Evolutionary conservation across 2,113 vertebrate species (phyloP).

Genomic region (Epinephelus cyanopodus): DNA sequence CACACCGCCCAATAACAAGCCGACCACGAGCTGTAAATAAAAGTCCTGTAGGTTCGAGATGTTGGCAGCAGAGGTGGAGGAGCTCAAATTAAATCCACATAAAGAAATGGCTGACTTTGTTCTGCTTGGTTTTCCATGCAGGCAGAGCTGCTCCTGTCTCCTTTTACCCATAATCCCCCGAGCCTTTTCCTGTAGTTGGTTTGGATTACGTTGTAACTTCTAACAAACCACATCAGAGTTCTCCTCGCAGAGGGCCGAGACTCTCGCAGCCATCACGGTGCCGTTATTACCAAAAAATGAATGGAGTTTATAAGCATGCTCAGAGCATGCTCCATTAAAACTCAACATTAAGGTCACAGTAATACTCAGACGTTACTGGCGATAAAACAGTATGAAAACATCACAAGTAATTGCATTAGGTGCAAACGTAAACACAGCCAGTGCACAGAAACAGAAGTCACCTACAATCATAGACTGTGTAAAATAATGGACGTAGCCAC

Average conservation of each 20-base stretch:
- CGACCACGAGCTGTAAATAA: constrained; percentile 62
- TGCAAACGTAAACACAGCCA: neutral
- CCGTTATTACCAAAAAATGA: constrained; percentile 11
- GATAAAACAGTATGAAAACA: too few relatives aligned
- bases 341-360: neutral
- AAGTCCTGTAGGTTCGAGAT: constrained; percentile 49
- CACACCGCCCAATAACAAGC: constrained; percentile 57
- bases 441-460: neutral
- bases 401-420: neutral
- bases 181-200: constrained; percentile 43
- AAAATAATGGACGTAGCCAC: too few relatives aligned
- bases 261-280: constrained; percentile 26
- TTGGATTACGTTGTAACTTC: constrained; percentile 58
- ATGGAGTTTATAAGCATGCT: constrained; percentile 3
- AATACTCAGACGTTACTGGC: too few relatives aligned
- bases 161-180: constrained; percentile 56
- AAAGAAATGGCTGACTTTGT: constrained; percentile 42
- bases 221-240: constrained; percentile 57
- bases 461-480: too few relatives aligned
- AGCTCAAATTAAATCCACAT: constrained; percentile 53
- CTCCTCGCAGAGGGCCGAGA: neutral
- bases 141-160: constrained; percentile 31
- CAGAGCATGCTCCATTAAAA: neutral
- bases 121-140: constrained; percentile 29
- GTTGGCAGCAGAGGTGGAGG: constrained; percentile 57